A percentile compares a stretch with the other conserved stretches of the same genome.
Conservation (phyloP, 2,797 vertebrate species). For the Cynodonichthys magdalenae region DNA sequence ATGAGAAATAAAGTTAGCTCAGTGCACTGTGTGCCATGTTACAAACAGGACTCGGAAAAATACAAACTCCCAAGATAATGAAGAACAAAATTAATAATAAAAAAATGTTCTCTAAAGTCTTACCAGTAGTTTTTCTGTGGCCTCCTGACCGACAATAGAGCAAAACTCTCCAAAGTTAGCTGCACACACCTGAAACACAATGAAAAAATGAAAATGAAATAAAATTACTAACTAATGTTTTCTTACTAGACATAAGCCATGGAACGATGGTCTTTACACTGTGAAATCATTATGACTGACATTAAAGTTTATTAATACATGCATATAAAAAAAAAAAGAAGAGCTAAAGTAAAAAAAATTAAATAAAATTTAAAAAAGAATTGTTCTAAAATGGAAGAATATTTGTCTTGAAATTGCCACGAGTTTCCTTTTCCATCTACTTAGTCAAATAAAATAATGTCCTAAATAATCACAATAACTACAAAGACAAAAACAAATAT, state of each 20-base stretch:
- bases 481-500: too few species aligned
- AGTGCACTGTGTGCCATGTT: neutral
- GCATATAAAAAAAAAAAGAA: too few species aligned
- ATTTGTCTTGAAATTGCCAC: too few species aligned
- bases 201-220: neutral
- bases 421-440: too few species aligned
- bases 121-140: conserved; percentile 92
- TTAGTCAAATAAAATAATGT: too few species aligned
- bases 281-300: too few species aligned
- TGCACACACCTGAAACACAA: conserved; percentile 85
- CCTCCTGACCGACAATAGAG: conserved; percentile 90
- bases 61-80: neutral
- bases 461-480: too few species aligned
- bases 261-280: neutral
- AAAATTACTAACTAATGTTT: neutral
- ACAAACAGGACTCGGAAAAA: neutral
- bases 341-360: too few species aligned
- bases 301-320: too few species aligned
- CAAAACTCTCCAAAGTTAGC: conserved; percentile 93
- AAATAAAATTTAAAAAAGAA: too few species aligned
- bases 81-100: conserved; percentile 1
- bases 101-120: neutral
- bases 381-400: too few species aligned
- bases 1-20: neutral
- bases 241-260: neutral